A percentile compares a stretch with the other conserved stretches of the same genome.
Conservation (phyloP, 1,140 invertebrate species). For the Wasmannia auropunctata region DNA sequence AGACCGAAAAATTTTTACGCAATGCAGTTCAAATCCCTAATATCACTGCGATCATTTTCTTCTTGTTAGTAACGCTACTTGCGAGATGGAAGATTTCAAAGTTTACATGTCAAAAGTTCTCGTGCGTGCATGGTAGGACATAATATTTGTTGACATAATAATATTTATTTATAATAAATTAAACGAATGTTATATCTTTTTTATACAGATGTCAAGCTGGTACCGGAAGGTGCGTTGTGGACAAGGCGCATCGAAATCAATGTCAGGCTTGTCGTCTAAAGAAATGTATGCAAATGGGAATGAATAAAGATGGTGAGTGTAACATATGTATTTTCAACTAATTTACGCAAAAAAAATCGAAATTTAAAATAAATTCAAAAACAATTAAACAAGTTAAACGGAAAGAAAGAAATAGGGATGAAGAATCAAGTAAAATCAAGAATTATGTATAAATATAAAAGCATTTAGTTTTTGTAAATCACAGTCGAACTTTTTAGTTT, state of each 20-base stretch:
- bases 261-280: slow-evolving; percentile 99
- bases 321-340: background rate
- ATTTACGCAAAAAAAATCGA: background rate
- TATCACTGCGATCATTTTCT: background rate
- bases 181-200: slow-evolving; percentile 26
- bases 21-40: background rate
- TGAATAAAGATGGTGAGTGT: slow-evolving; percentile 99
- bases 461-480: background rate
- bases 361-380: background rate
- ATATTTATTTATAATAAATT: background rate
- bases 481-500: background rate
- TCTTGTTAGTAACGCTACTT: background rate
- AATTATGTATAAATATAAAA: background rate
- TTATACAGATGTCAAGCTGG: slow-evolving; percentile 97
- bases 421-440: background rate
- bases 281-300: slow-evolving; percentile 99
- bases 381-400: background rate
- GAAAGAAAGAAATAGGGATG: background rate
- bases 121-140: no score
- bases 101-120: background rate
- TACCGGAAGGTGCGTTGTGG: slow-evolving; percentile 97
- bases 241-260: slow-evolving; percentile 99
- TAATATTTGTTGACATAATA: background rate
- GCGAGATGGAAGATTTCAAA: background rate
- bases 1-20: background rate